Conservation (phyloP, 2,888 invertebrate genomes). For the Campopleginae sp. region DNA sequence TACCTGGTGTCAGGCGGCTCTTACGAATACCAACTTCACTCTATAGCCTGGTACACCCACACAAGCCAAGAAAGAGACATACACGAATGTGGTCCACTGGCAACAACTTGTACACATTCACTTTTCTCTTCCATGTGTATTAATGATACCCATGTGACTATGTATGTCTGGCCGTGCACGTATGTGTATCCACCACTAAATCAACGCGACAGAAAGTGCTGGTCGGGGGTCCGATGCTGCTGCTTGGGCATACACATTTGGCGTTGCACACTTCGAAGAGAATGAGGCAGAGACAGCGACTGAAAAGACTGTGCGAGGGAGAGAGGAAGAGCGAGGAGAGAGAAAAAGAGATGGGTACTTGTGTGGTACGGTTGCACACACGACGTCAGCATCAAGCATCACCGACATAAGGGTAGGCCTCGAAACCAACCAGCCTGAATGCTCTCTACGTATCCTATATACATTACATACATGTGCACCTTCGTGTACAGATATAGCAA, state of each 20-base stretch:
- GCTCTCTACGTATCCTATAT: conserved; percentile 26
- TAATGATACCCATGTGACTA: neutral
- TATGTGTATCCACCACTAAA: conserved; percentile 65
- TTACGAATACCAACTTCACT: conserved; percentile 48
- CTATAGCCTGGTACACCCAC: conserved; percentile 53
- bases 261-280: conserved; percentile 62
- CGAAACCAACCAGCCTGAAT: conserved; percentile 54
- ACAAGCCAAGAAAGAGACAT: conserved; percentile 12
- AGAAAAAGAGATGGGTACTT: conserved; percentile 49
- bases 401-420: conserved; percentile 61
- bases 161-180: conserved; percentile 65
- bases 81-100: conserved; percentile 50
- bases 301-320: conserved; percentile 44
- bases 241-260: conserved; percentile 63
- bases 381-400: conserved; percentile 55
- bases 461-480: conserved; percentile 23
- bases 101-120: conserved; percentile 32
- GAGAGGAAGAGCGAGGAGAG: conserved; percentile 9
- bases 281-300: conserved; percentile 21
- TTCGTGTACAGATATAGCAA: conserved; percentile 14
- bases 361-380: conserved; percentile 63
- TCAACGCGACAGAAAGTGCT: conserved; percentile 63
- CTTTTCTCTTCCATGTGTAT: conserved; percentile 7
- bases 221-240: conserved; percentile 67
- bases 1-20: conserved; percentile 60